phyloP scores from a whole-genome alignment of 1,140 invertebrate species.

The Branchinecta lynchi region DNA sequence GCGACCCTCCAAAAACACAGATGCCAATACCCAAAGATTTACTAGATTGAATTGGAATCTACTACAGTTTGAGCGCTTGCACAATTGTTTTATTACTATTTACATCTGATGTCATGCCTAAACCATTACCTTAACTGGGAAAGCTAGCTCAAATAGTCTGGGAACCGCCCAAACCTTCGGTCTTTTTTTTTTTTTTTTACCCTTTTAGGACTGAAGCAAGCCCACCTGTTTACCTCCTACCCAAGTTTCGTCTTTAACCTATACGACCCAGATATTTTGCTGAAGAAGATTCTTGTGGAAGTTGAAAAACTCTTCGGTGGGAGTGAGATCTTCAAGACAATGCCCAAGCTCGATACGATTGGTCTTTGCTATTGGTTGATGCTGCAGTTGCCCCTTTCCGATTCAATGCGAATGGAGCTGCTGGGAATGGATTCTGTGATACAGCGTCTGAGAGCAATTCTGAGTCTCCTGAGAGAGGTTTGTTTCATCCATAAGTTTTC shows the following conservation, averaged over 20 bases:
- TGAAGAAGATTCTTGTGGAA: not conserved
- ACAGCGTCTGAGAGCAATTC: not conserved
- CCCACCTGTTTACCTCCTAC: not conserved
- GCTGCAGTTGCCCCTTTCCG: not conserved
- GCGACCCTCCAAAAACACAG: too few species aligned
- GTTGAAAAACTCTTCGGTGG: not conserved
- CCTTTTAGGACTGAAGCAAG: too few species aligned
- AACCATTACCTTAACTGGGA: too few species aligned
- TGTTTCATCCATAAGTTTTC: too few species aligned
- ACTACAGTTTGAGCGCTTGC: too few species aligned
- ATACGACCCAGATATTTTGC: not conserved
- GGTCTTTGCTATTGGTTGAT: slow-evolving; percentile 1
- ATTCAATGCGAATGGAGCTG: not conserved
- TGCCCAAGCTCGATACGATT: not conserved
- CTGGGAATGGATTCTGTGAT: not conserved
- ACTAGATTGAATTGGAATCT: too few species aligned
- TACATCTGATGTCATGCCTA: too few species aligned
- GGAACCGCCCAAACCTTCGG: too few species aligned
- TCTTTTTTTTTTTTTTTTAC: too few species aligned
- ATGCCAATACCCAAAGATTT: too few species aligned
- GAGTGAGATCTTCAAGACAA: not conserved
- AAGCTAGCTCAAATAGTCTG: too few species aligned
- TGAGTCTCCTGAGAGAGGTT: not conserved
- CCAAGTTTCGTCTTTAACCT: not conserved
- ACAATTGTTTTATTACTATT: too few species aligned